A percentile compares a stretch with the other conserved stretches of the same genome.
These are phyloP conservation scores for Argentina silus DNA, from an alignment of 2,797 vertebrate species.

Conservation along the genomic window DNA sequence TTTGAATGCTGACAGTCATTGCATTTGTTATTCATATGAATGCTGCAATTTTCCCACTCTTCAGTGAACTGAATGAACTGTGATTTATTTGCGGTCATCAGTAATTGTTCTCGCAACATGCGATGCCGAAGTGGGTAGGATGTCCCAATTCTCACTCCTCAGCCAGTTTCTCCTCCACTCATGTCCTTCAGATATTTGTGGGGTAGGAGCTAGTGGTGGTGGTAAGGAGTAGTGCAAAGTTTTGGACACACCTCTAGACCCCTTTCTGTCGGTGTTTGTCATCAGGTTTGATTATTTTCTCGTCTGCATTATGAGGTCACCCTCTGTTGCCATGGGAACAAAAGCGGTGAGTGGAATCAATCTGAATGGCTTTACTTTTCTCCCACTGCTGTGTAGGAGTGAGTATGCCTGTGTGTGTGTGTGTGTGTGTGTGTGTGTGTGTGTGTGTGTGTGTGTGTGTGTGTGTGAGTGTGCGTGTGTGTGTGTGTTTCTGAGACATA, in stretches of 20 bases:
- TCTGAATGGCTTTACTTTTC: background rate
- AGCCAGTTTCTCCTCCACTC: no score
- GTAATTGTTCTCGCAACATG: no score
- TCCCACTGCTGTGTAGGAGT: background rate
- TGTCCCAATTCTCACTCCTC: no score
- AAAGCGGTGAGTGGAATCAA: background rate
- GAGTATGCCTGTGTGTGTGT: background rate
- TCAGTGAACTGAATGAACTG: no score
- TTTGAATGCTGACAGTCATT: no score
- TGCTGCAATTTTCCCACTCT: no score
- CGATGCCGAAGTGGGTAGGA: no score
- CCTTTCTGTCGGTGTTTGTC: background rate
- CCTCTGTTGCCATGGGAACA: background rate
- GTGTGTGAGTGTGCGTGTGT: background rate
- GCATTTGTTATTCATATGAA: no score
- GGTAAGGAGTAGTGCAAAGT: background rate
- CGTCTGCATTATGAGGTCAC: background rate
- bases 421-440: background rate
- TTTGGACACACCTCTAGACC: background rate
- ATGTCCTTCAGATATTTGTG: no score
- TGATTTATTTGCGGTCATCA: no score
- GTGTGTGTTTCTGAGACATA: background rate
- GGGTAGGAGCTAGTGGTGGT: no score
- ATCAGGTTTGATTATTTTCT: background rate
- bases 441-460: conserved; percentile 1